phyloP scores from a whole-genome alignment of 1,140 invertebrate genomes.

The Propsilocerus akamusi region DNA sequence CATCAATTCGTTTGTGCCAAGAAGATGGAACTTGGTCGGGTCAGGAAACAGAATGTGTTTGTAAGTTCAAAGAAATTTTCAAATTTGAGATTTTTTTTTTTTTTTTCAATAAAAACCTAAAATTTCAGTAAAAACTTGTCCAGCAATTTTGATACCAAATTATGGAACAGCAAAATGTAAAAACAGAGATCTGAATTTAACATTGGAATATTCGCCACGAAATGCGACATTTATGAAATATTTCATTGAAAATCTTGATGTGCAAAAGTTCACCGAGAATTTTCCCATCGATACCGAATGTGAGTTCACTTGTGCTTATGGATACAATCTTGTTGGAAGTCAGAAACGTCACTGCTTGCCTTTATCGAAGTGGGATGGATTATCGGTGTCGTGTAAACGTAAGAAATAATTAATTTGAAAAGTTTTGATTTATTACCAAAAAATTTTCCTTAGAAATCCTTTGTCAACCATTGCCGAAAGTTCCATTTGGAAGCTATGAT shows the following conservation, averaged over 20 bases:
- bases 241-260: slow-evolving; percentile 10
- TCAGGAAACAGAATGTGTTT: slow-evolving; percentile 30
- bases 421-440: slow-evolving; percentile 5
- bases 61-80: slow-evolving; percentile 6
- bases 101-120: slow-evolving; percentile 5
- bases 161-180: slow-evolving; percentile 40
- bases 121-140: slow-evolving; percentile 40
- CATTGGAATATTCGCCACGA: slow-evolving; percentile 6
- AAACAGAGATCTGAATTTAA: slow-evolving; percentile 23
- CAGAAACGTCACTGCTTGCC: slow-evolving; percentile 43
- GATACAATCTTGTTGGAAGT: slow-evolving; percentile 44
- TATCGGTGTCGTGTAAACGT: slow-evolving; percentile 46
- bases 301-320: slow-evolving; percentile 40
- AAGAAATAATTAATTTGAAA: slow-evolving; percentile 11
- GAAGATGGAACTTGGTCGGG: slow-evolving; percentile 49
- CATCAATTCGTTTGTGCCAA: slow-evolving; percentile 42
- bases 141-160: slow-evolving; percentile 28
- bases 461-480: slow-evolving; percentile 29
- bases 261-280: slow-evolving; percentile 10
- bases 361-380: slow-evolving; percentile 46
- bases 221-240: slow-evolving; percentile 7
- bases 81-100: slow-evolving; percentile 6
- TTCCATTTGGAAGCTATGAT: slow-evolving; percentile 27
- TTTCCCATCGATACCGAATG: slow-evolving; percentile 41
- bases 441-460: slow-evolving; percentile 29